Percentiles rank a stretch among this genome's conserved stretches.
Conservation (phyloP, 2,797 vertebrate genomes). For the Crocidura indochinensis region DNA sequence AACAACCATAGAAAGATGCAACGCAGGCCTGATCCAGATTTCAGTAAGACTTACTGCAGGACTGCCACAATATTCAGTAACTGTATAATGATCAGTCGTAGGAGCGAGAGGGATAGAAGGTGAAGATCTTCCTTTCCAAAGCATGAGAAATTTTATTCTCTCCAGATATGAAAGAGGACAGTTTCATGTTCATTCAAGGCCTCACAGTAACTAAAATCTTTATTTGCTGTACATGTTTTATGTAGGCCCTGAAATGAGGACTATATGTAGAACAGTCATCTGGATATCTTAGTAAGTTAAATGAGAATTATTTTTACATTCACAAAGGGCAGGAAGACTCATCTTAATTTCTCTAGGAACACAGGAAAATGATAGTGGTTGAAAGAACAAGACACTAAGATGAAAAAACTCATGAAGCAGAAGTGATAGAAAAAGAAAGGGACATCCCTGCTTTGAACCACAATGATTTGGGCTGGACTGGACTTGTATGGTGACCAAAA, state of each 20-base stretch:
- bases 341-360: background rate
- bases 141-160: background rate
- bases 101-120: background rate
- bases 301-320: background rate
- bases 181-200: background rate
- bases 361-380: background rate
- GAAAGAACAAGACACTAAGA: background rate
- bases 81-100: background rate
- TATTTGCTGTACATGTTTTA: background rate
- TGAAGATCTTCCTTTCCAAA: background rate
- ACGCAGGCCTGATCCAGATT: background rate
- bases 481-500: background rate
- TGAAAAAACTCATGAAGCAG: background rate
- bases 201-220: background rate
- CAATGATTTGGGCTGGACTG: background rate
- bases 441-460: background rate
- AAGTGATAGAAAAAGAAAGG: no score
- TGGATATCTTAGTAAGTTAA: background rate
- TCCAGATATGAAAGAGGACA: background rate
- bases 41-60: background rate
- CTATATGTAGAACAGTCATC: background rate
- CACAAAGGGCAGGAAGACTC: background rate
- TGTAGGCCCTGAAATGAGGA: background rate
- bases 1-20: background rate
- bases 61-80: background rate